Base-by-base conservation (phyloP, 2,113 vertebrate species). In the Pterophyllum scalare region DNA sequence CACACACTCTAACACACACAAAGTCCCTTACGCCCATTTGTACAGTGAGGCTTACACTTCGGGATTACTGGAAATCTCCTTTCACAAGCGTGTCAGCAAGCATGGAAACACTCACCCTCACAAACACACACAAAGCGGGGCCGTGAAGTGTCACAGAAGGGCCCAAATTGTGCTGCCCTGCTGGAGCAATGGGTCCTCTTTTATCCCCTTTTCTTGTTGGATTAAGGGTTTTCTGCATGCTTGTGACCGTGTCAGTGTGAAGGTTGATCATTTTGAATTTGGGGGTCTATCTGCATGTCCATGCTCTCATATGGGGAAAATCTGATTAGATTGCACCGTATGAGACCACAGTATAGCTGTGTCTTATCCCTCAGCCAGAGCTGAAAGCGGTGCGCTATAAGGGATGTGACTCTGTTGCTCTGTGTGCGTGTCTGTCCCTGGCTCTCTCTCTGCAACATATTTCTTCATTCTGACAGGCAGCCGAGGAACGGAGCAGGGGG, bases 41-140 rank as follows among this genome's bases (percentile, higher is more conserved):
- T 94, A 94, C 88, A 89, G 90, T 52, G 67, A 84, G 88, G 93
- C 91, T 96, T 96, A 96, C 92, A 94, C 85, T 89, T 65, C 6
- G 87, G 92, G 94, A 96, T 96, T 96, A 96, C 94, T n/a, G 40
- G 80, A 94, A 96, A 95, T 94, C 94, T 88, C 91, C 90, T 95
- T 93, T 93, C 89, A 90, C 90, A 86, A 91, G 85, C 70, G 79
- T 90, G 89, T 91, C 52, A 77, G 90, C 75, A 72, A 91, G 89
- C 83, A 31, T 59, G 56, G 80, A 85, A 84, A 81, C 81, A 70
- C 83, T 85, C 80, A 56, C 52, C 33, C 59, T 75, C 86, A 83
- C 86, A 84, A 81, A 91, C 58, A 89, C 77, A 80, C 89, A 79
- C 87, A 87, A 70, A 78, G 82, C n/a, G 19, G 87, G 81, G 56